Evolutionary conservation across 2,113 vertebrate species (phyloP).

Genomic region (Mugil cephalus): DNA sequence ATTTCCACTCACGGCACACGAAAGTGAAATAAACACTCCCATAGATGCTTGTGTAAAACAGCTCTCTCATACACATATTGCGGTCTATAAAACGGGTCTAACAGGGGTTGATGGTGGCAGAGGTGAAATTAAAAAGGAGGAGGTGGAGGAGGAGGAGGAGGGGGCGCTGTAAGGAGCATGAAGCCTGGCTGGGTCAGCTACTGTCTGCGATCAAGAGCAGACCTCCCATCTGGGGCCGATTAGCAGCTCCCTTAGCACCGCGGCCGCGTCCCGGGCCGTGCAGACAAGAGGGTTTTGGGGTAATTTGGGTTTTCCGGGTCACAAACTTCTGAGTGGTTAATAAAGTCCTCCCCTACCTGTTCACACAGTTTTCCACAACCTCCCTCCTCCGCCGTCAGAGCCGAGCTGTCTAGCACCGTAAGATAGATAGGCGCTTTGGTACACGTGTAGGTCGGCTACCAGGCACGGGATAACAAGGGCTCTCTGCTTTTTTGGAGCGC

Average conservation of each 20-base stretch:
- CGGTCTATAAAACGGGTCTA: slow-evolving; percentile 69
- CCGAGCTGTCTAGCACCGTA: slow-evolving; percentile 54
- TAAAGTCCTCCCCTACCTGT: slow-evolving; percentile 82
- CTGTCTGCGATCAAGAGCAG: slow-evolving; percentile 82
- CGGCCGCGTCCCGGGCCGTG: slow-evolving; percentile 50
- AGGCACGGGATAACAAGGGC: slow-evolving; percentile 65
- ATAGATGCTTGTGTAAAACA: slow-evolving; percentile 61
- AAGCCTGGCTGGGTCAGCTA: slow-evolving; percentile 73
- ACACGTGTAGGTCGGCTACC: slow-evolving; percentile 60
- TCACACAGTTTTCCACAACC: slow-evolving; percentile 74
- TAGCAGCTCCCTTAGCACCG: slow-evolving; percentile 69
- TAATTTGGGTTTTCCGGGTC: slow-evolving; percentile 85
- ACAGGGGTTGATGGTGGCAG: slow-evolving; percentile 50
- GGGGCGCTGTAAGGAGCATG: slow-evolving; percentile 51
- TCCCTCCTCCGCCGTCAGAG: slow-evolving; percentile 61
- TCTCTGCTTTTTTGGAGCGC: slow-evolving; percentile 48
- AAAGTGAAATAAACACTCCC: slow-evolving; percentile 62
- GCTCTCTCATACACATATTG: slow-evolving; percentile 63
- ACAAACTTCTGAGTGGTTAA: slow-evolving; percentile 84
- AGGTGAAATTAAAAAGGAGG: slow-evolving; percentile 67
- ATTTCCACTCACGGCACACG: slow-evolving; percentile 54
- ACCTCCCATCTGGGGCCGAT: slow-evolving; percentile 82
- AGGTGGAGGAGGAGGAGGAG: background rate
- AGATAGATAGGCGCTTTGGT: slow-evolving; percentile 69
- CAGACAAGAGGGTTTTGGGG: slow-evolving; percentile 77